Evolutionary conservation across 2,888 invertebrate species (phyloP), one percentile per base, ranked within the genome.

Genomic region (Catonia carolina): DNA sequence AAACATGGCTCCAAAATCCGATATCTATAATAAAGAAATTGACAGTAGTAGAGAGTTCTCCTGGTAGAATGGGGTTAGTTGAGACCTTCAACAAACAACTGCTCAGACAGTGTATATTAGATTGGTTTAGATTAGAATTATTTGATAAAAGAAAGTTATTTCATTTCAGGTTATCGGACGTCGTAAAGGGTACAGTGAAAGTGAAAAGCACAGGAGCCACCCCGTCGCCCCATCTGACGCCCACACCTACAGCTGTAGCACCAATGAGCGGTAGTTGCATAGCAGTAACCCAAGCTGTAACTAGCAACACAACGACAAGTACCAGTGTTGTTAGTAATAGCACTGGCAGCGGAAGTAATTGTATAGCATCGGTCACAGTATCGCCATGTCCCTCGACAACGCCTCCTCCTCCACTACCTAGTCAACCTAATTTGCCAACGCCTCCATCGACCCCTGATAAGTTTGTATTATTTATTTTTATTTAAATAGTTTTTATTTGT

Each of bases 141-240:
- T n/a, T n/a, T n/a, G n/a, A n/a, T n/a, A n/a, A n/a, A n/a, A n/a
- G n/a, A n/a, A n/a, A n/a, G n/a, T n/a, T n/a, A n/a, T n/a, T 31
- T 2, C 48, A 36, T 53, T 55, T 17, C 71, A 82, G 86, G 69
- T 76, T 88, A 67, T 82, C 88, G 10, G 89, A 89, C 71, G 87
- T 89, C 41, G 88, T 89, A 48, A 86, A 86, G 67, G 86, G 86
- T 56, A 84, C 83, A 37, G 82, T 81, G 51, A 82, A 80, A 70
- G 54, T 36, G 22, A 59, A 59, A 41, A 27, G 8, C 8, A 27
- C 5, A 6, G 27, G 27, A 27, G 5, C 37, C 37, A 37, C 17
- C 45, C n/a, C 45, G 10, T 20, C 45, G 20, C n/a, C 18, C 18
- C 41, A 18, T 17, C 41, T 10, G 15, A 18, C 41, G 14, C 20